Evolutionary conservation across 2,888 invertebrate species (phyloP).

Genomic region (Eristalis pertinax): DNA sequence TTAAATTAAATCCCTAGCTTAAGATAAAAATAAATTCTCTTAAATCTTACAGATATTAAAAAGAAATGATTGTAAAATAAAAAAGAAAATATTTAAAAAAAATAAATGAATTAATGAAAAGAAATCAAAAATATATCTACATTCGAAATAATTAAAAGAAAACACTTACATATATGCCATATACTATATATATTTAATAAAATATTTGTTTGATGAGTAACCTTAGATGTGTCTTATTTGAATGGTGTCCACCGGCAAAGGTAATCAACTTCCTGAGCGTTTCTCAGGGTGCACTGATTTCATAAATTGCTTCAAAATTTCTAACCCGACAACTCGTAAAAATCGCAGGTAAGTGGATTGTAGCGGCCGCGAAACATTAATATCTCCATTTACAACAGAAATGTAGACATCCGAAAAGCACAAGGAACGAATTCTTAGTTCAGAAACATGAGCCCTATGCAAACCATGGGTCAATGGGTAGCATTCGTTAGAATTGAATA

Average conservation of each 20-base stretch:
- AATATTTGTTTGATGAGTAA: constrained; percentile 67
- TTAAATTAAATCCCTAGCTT: neutral
- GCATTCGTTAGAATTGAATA: no score
- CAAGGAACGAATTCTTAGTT: no score
- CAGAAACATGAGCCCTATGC: no score
- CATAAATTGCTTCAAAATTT: no score
- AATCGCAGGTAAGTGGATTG: no score
- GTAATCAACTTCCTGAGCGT: neutral
- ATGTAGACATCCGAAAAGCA: no score
- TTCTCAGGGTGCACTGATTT: no score
- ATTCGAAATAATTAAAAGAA: constrained; percentile 40
- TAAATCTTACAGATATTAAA: neutral
- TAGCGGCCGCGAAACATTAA: no score
- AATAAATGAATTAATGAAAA: neutral
- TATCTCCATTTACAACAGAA: no score
- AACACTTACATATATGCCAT: constrained; percentile 44
- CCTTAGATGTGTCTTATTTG: constrained; percentile 6
- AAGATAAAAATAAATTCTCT: neutral
- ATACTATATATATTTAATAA: constrained; percentile 60
- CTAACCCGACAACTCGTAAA: no score
- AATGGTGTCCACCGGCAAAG: neutral
- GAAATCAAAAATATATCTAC: constrained; percentile 13
- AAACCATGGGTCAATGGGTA: no score
- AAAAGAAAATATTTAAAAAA: constrained; percentile 13
- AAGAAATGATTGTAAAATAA: constrained; percentile 10